phyloP scores from a whole-genome alignment of 2,113 vertebrate genomes.

The Microtus pennsylvanicus region DNA sequence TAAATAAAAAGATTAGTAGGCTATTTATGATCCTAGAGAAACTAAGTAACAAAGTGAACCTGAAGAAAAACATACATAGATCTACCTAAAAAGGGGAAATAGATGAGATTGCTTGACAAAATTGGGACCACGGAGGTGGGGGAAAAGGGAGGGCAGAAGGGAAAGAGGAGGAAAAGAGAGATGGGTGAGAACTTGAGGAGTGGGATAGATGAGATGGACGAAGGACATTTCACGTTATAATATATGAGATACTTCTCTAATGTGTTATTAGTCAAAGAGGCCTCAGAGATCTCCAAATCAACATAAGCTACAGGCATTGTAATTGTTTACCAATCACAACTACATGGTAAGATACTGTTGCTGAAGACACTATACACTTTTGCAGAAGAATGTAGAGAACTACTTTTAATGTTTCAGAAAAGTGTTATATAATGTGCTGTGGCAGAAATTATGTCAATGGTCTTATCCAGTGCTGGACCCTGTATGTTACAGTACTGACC shows the following conservation, averaged over 20 bases:
- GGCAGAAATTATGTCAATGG: neutral
- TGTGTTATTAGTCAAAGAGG: neutral
- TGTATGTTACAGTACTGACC: neutral
- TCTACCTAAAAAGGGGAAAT: no score
- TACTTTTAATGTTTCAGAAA: neutral
- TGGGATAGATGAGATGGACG: no score
- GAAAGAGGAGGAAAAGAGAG: no score
- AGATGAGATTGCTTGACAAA: no score
- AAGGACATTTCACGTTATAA: no score
- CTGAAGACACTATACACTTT: neutral
- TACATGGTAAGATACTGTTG: neutral
- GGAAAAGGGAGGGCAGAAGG: no score
- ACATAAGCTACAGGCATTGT: neutral
- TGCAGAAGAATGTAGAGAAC: neutral
- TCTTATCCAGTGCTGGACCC: neutral
- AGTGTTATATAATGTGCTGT: neutral
- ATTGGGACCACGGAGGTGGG: no score
- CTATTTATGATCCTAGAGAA: no score
- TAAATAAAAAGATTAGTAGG: no score
- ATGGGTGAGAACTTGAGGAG: no score
- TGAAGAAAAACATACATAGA: no score
- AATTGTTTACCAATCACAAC: neutral
- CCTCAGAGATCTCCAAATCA: neutral
- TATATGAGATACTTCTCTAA: neutral
- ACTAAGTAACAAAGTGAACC: no score